Conservation (phyloP, 1,140 invertebrate genomes). For the Drosophila ohnishii region DNA sequence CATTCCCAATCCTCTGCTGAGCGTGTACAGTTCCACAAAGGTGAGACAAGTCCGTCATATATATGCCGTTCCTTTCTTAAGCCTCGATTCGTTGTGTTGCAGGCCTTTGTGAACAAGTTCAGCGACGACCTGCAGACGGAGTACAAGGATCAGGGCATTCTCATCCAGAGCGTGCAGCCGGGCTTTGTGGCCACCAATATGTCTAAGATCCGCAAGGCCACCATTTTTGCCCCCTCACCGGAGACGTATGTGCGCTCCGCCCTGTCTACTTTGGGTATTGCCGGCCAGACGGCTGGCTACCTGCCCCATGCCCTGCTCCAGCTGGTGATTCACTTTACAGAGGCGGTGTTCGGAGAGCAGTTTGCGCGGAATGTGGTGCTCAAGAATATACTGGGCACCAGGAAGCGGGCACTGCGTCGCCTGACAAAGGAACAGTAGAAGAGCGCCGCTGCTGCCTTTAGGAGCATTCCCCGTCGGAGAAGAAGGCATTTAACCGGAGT, state of each 20-base stretch:
- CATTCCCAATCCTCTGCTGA: conserved; percentile 92
- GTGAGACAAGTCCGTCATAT: conserved; percentile 82
- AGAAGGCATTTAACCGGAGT: conserved; percentile 19
- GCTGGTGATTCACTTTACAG: conserved; percentile 71
- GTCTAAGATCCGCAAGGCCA: conserved; percentile 92
- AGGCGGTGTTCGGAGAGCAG: conserved; percentile 61
- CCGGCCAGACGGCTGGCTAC: conserved; percentile 90
- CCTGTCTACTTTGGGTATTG: conserved; percentile 90
- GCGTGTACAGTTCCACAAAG: conserved; percentile 95
- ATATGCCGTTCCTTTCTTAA: neutral
- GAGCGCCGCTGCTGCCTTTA: neutral
- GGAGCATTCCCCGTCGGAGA: neutral
- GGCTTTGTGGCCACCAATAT: conserved; percentile 97
- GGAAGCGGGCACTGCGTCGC: conserved; percentile 68
- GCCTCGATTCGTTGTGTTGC: neutral
- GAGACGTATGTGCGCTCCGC: conserved; percentile 90
- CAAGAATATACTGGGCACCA: conserved; percentile 64
- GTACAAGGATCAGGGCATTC: conserved; percentile 90
- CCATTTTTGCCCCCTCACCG: conserved; percentile 91
- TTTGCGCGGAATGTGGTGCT: conserved; percentile 69
- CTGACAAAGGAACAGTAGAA: conserved; percentile 66
- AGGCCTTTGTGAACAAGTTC: conserved; percentile 94
- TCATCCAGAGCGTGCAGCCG: conserved; percentile 92
- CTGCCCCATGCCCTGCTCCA: conserved; percentile 89
- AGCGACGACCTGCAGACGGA: conserved; percentile 91